phyloP scores from a whole-genome alignment of 2,797 vertebrate species.

The Takifugu rubripes region DNA sequence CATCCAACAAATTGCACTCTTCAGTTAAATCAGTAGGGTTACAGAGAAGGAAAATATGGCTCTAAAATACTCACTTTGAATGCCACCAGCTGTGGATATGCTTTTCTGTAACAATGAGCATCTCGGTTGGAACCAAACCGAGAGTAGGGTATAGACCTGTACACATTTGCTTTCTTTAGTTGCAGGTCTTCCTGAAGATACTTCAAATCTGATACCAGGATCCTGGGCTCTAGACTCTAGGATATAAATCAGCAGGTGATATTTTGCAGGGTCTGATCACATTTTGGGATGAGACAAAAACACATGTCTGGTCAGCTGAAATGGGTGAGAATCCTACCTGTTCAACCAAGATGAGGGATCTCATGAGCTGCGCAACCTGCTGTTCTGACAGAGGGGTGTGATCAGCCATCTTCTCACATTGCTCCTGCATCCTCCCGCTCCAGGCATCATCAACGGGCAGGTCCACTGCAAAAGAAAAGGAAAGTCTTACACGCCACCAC shows the following conservation, averaged over 20 bases:
- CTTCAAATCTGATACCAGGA: constrained; percentile 61
- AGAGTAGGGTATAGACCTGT: constrained; percentile 74
- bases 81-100: constrained; percentile 71
- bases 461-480: constrained; percentile 49
- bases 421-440: constrained; percentile 43
- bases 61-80: constrained; percentile 64
- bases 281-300: background rate
- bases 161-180: constrained; percentile 71
- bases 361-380: constrained; percentile 70
- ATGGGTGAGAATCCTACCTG: constrained; percentile 48
- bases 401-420: constrained; percentile 52
- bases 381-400: constrained; percentile 60
- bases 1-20: background rate
- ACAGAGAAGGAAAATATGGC: background rate
- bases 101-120: constrained; percentile 78
- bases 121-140: constrained; percentile 77
- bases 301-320: background rate
- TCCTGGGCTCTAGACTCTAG: constrained; percentile 58
- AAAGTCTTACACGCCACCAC: background rate
- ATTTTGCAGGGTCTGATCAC: background rate
- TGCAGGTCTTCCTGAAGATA: constrained; percentile 74
- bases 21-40: background rate
- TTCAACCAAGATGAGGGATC: constrained; percentile 67
- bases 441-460: constrained; percentile 31
- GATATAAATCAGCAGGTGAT: background rate